Base-by-base conservation (phyloP, 2,113 vertebrate genomes). In the Tonatia bakeri region DNA sequence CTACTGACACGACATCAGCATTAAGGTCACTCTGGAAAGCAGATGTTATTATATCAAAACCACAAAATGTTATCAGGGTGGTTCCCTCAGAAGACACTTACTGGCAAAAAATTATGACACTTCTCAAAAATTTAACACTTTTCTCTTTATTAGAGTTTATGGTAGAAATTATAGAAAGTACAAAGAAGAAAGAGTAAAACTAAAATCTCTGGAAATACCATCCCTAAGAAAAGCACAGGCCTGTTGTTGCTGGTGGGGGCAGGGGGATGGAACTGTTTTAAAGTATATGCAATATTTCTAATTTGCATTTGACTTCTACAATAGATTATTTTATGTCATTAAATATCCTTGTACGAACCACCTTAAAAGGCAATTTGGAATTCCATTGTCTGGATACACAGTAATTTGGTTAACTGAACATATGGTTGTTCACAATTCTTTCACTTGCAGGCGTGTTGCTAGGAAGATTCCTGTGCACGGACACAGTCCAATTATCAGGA, bases 31-130 rank as follows among this genome's bases (percentile, higher is more conserved):
- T 61, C 87, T 94, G 86, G 85, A 96, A 94, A 93, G 93, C 97
- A 97, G 97, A 98, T 98, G 91, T 91, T 93, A 61, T 92, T 87
- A 26, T 96, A 97, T 87, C 94, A 93, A 96, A 97, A 98, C 97
- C 97, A 95, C 97, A 97, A 67, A 92, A 87, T 93, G 89, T 89
- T 98, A 97, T 97, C 97, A 96, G 97, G 97, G 97, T 1, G 94
- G 94, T 93, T 91, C 95, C 97, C 73, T 80, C 50, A 52, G 56
- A 92, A 94, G 91, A 93, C 64, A 76, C 89, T 95, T 96, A 96
- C 97, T 94, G 96, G 93, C 94, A 91, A 87, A 96, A 94, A 65
- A 12, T 96, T 81, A 76, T 82, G 90, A 73, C 92, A 91, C 31
- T 92, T 93, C 92, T 96, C 47, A 75, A 95, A 96, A 86, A 40